phyloP scores from a whole-genome alignment of 2,888 invertebrate genomes.

The Pheosia gnoma region DNA sequence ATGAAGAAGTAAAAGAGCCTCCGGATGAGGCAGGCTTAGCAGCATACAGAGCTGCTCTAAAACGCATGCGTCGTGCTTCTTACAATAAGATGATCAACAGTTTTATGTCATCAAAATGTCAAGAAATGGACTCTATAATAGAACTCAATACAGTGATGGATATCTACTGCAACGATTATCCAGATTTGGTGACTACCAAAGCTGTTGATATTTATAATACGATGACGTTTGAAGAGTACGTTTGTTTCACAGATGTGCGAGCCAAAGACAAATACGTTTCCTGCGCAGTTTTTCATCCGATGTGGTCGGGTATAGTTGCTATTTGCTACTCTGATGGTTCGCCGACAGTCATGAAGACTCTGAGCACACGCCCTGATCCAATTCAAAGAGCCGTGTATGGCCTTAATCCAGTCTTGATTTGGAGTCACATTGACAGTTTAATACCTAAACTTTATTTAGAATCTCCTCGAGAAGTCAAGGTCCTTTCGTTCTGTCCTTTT shows the following conservation, averaged over 20 bases:
- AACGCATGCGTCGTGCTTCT: slow-evolving; percentile 66
- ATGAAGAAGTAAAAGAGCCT: slow-evolving; percentile 39
- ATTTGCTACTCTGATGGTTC: slow-evolving; percentile 86
- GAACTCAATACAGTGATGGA: slow-evolving; percentile 82
- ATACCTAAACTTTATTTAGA: slow-evolving; percentile 88
- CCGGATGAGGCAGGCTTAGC: slow-evolving; percentile 62
- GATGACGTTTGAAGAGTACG: slow-evolving; percentile 78
- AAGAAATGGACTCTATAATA: slow-evolving; percentile 66
- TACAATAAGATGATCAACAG: slow-evolving; percentile 63
- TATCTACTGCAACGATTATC: slow-evolving; percentile 86
- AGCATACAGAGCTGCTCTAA: slow-evolving; percentile 59
- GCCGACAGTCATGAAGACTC: slow-evolving; percentile 71
- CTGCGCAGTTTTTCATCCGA: slow-evolving; percentile 88
- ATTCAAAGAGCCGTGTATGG: slow-evolving; percentile 85
- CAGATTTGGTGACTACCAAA: slow-evolving; percentile 70
- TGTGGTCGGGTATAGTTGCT: slow-evolving; percentile 87
- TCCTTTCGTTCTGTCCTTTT: slow-evolving; percentile 87
- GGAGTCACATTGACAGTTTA: slow-evolving; percentile 89
- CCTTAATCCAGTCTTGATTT: slow-evolving; percentile 87
- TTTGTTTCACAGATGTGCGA: slow-evolving; percentile 87
- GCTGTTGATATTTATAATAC: slow-evolving; percentile 59
- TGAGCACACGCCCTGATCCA: slow-evolving; percentile 69
- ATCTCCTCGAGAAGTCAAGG: slow-evolving; percentile 86
- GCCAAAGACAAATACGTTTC: slow-evolving; percentile 87
- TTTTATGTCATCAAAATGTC: slow-evolving; percentile 53